phyloP scores from a whole-genome alignment of 1,140 invertebrate genomes.

The Lutraria rhynchaena region DNA sequence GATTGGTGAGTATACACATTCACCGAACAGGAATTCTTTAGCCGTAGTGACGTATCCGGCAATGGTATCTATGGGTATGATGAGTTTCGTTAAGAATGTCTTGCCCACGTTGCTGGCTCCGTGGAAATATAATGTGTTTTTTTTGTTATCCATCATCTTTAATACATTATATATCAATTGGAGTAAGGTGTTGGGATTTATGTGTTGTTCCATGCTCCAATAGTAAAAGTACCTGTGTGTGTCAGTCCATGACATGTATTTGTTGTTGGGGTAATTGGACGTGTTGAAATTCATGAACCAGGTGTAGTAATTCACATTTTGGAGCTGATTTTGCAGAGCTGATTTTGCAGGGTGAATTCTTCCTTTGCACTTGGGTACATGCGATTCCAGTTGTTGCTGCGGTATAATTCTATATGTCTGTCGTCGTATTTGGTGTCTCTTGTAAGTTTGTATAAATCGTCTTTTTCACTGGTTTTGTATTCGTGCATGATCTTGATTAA shows the following conservation, averaged over 20 bases:
- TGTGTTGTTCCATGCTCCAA: not conserved
- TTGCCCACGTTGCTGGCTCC: constrained; percentile 18
- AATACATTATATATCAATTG: not conserved
- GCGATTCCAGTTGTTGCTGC: too few species aligned
- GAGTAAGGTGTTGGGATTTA: not conserved
- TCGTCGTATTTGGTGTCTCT: too few species aligned
- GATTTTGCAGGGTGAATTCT: too few species aligned
- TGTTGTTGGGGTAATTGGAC: not conserved
- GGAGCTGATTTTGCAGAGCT: too few species aligned
- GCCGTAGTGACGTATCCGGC: not conserved
- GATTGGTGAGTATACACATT: not conserved
- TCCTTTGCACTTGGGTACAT: too few species aligned
- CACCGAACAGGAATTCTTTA: constrained; percentile 30
- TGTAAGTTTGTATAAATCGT: too few species aligned
- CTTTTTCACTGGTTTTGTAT: too few species aligned
- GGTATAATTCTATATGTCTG: too few species aligned
- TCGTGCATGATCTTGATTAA: too few species aligned
- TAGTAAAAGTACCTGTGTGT: not conserved
- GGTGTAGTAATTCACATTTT: not conserved
- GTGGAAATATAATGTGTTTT: constrained; percentile 8
- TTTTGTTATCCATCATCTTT: not conserved
- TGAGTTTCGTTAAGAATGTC: not conserved
- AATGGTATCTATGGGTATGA: not conserved
- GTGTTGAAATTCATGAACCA: not conserved
- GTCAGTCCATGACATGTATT: not conserved